Conservation (phyloP, 2,888 invertebrate species). For the Laothoe populi region DNA sequence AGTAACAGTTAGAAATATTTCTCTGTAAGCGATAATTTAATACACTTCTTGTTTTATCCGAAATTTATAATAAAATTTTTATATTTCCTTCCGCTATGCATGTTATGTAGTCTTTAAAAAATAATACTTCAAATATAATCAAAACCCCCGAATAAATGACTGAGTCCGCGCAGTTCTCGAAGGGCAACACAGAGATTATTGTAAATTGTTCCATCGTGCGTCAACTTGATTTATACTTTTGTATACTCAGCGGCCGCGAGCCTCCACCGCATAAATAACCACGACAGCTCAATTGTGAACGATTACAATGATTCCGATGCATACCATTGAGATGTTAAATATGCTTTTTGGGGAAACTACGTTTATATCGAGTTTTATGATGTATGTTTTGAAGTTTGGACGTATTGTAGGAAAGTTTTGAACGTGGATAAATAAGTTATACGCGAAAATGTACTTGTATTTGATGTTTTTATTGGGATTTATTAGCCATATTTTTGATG, state of each 20-base stretch:
- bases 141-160: neutral
- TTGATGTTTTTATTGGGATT: neutral
- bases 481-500: neutral
- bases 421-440: neutral
- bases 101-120: no score
- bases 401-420: neutral
- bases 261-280: conserved; percentile 51
- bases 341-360: conserved; percentile 8
- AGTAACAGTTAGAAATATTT: no score
- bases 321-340: conserved; percentile 37
- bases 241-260: conserved; percentile 45
- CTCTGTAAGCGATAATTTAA: no score
- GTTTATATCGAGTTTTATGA: conserved; percentile 1
- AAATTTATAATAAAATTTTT: no score
- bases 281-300: conserved; percentile 69
- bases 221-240: conserved; percentile 58
- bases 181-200: conserved; percentile 44
- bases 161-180: conserved; percentile 10
- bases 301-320: conserved; percentile 51
- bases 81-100: no score
- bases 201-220: conserved; percentile 50
- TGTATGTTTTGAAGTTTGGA: neutral
- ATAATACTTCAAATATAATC: neutral
- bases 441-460: neutral
- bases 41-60: no score